Base-by-base conservation (phyloP, 2,888 invertebrate species). In the Drosophila cracens region DNA sequence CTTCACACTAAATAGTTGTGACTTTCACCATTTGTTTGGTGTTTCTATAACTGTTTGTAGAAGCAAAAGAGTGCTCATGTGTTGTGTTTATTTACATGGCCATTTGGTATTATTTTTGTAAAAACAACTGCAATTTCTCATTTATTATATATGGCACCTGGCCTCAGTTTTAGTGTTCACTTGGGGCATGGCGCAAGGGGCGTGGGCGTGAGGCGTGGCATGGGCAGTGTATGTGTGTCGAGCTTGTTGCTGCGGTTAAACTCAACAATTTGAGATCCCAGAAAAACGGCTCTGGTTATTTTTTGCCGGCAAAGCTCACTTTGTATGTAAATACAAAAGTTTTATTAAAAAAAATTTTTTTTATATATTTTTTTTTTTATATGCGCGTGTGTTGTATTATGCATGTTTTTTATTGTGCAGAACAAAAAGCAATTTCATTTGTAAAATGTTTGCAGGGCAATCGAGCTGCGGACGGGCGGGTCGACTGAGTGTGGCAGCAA, bases 101-200 rank as follows among this genome's bases (percentile, higher is more conserved):
- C 72, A 63, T 75, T 81, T 76, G 62, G 53, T 60, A 69, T 76
- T 73, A 57, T 69, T 58, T 33, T 51, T 51, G 57, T 1, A 46
- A 40, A 51, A 46, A 48, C 70, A 73, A 66, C 62, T 70, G 87
- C 89, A 87, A 75, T 87, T 89, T 78, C 75, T 80, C 85, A 85
- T 85, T 82, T 85, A 76, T 87, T 87, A 85, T 85, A 87, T 89
- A 85, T 85, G 78, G 78, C 73, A 79, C 80, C 86, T 89, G 87
- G 71, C 77, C 71, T 75, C 72, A 69, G 69, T 89, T 89, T 87
- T 74, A 84, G 79, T 79, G 61, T 71, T 57, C 80, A 59, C 71
- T 38, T 77, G 75, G 76, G 79, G 79, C 63, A 38, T 21, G 62
- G 59, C 56, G 56, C 52, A 52, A 29, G 13, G 7, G 40, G 43